A percentile compares a stretch with the other conserved stretches of the same genome.
These are phyloP conservation scores for Knipowitschia caucasica DNA, from an alignment of 2,797 vertebrate genomes.

Conservation along the genomic window DNA sequence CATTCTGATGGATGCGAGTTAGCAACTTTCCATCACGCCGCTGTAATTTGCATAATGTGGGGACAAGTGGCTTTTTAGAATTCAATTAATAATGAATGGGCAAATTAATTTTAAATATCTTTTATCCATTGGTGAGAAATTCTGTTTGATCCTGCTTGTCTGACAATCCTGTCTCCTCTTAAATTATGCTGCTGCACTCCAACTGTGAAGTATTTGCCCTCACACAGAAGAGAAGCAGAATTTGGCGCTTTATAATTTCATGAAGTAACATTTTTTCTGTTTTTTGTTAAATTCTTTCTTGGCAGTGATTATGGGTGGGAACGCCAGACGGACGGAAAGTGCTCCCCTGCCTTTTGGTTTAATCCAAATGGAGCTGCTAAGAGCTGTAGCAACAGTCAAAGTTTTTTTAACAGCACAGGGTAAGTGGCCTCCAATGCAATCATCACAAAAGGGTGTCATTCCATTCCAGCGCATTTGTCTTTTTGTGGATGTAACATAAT, in stretches of 20 bases:
- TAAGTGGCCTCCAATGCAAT: conserved; percentile 71
- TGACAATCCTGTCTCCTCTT: conserved; percentile 63
- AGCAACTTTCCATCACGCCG: conserved; percentile 42
- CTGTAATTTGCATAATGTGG: conserved; percentile 66
- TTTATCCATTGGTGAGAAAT: conserved; percentile 64
- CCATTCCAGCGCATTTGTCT: conserved; percentile 40
- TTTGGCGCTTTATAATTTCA: conserved; percentile 52
- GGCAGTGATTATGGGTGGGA: conserved; percentile 93
- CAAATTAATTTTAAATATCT: conserved; percentile 74
- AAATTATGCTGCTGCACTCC: conserved; percentile 49
- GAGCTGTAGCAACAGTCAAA: conserved; percentile 88
- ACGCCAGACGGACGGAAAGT: conserved; percentile 86
- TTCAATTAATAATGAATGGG: conserved; percentile 74
- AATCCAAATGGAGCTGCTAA: conserved; percentile 80
- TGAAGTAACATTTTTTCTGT: conserved; percentile 30
- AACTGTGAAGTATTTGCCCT: conserved; percentile 34
- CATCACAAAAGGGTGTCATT: conserved; percentile 49
- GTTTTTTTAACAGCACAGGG: conserved; percentile 93
- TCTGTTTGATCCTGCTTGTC: conserved; percentile 71
- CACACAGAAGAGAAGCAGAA: conserved; percentile 53
- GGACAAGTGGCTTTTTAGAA: conserved; percentile 71
- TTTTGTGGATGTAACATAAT: conserved; percentile 39
- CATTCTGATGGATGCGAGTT: conserved; percentile 46
- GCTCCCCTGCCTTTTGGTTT: conserved; percentile 93
- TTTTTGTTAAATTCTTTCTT: conserved; percentile 19